These are phyloP conservation scores for Laothoe populi DNA, from an alignment of 2,888 invertebrate genomes.

Conservation along the genomic window DNA sequence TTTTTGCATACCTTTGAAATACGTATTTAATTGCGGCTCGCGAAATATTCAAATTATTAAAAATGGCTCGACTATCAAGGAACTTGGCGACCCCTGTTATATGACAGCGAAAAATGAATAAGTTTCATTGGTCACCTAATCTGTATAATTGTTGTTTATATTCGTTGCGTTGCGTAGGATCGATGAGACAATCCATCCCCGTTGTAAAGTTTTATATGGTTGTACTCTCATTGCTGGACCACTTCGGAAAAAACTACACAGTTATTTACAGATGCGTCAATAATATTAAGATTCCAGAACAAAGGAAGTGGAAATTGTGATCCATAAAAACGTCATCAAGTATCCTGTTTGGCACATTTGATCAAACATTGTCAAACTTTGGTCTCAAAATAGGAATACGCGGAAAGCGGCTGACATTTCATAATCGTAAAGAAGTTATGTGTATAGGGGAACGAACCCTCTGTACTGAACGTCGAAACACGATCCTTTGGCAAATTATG, in stretches of 20 bases:
- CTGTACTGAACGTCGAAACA: slow-evolving; percentile 25
- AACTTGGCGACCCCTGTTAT: too few relatives aligned
- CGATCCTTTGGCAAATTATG: slow-evolving; percentile 51
- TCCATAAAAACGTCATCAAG: slow-evolving; percentile 12
- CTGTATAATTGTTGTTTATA: too few relatives aligned
- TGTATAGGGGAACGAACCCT: slow-evolving; percentile 29
- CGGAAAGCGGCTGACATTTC: slow-evolving; percentile 18
- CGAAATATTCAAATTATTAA: too few relatives aligned
- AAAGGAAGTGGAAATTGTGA: neutral
- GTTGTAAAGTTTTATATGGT: neutral
- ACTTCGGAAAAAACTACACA: neutral
- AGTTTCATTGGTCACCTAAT: too few relatives aligned
- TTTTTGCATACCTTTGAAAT: too few relatives aligned
- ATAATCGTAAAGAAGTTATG: slow-evolving; percentile 13
- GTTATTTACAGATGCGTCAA: neutral
- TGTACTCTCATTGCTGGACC: neutral
- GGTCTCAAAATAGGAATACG: slow-evolving; percentile 18
- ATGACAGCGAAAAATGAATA: too few relatives aligned
- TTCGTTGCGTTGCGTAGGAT: too few relatives aligned
- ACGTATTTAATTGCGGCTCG: too few relatives aligned
- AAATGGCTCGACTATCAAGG: too few relatives aligned
- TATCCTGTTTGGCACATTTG: slow-evolving; percentile 22
- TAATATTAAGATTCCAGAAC: neutral
- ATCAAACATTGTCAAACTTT: slow-evolving; percentile 17
- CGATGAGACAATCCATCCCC: too few relatives aligned